Conservation (phyloP, 2,888 invertebrate genomes). For the Atherix ibis region DNA sequence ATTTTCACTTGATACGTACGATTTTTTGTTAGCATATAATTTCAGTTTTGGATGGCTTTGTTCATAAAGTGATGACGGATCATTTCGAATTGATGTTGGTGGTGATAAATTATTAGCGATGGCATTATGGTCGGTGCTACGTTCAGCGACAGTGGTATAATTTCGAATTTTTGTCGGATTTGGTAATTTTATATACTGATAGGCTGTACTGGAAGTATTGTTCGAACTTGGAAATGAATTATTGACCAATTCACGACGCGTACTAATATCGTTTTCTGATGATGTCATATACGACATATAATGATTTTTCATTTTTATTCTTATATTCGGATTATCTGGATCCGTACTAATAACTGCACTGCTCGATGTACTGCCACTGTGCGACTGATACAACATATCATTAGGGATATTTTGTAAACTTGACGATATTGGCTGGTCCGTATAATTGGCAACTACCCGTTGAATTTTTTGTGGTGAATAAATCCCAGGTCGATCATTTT, state of each 20-base stretch:
- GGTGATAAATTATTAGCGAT: slow-evolving; percentile 26
- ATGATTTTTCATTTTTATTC: slow-evolving; percentile 22
- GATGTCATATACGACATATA: slow-evolving; percentile 25
- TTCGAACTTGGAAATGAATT: slow-evolving; percentile 15
- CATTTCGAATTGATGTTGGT: slow-evolving; percentile 23
- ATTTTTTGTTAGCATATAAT: slow-evolving; percentile 20
- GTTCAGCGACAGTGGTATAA: too few relatives aligned
- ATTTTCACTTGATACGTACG: slow-evolving; percentile 22
- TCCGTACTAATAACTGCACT: slow-evolving; percentile 2
- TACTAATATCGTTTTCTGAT: slow-evolving; percentile 23
- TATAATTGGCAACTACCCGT: slow-evolving; percentile 27
- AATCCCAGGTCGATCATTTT: slow-evolving; percentile 20
- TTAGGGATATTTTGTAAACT: slow-evolving; percentile 34
- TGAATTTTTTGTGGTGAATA: slow-evolving; percentile 30
- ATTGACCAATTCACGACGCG: slow-evolving; percentile 18
- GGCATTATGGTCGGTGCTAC: slow-evolving; percentile 25
- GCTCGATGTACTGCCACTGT: slow-evolving; percentile 6
- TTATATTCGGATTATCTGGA: slow-evolving; percentile 14
- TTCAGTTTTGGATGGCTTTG: background rate
- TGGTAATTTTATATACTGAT: slow-evolving; percentile 26
- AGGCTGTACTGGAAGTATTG: slow-evolving; percentile 15
- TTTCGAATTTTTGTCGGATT: slow-evolving; percentile 16
- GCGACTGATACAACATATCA: slow-evolving; percentile 24
- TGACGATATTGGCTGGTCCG: slow-evolving; percentile 31
- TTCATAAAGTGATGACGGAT: slow-evolving; percentile 16